phyloP scores from a whole-genome alignment of 2,888 invertebrate genomes.

The Melangyna quadrimaculata region DNA sequence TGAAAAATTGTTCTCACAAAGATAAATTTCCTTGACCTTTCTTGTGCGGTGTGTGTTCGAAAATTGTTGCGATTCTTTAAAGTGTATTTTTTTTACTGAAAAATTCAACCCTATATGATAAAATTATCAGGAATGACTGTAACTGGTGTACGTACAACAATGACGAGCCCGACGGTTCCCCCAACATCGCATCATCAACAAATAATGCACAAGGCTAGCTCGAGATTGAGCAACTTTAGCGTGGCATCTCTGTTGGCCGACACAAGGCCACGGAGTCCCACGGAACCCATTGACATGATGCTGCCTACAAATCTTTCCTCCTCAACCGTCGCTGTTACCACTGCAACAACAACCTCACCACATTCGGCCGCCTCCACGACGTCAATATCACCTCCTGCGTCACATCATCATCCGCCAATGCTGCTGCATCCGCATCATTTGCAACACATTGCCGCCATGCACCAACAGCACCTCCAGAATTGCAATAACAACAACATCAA shows the following conservation, averaged over 20 bases:
- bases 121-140: conserved; percentile 83
- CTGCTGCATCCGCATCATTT: conserved; percentile 60
- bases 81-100: conserved; percentile 21
- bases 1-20: background rate
- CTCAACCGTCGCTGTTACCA: conserved; percentile 74
- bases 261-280: conserved; percentile 83
- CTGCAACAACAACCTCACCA: conserved; percentile 79
- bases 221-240: conserved; percentile 89
- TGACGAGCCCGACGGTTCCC: conserved; percentile 84
- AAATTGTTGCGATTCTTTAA: background rate
- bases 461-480: conserved; percentile 72
- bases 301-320: conserved; percentile 74
- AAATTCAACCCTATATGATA: conserved; percentile 77
- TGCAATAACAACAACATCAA: conserved; percentile 73
- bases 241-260: conserved; percentile 94
- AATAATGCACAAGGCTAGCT: conserved; percentile 83
- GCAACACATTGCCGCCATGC: conserved; percentile 67
- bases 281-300: conserved; percentile 72
- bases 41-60: conserved; percentile 29
- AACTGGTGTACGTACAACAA: conserved; percentile 84
- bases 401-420: conserved; percentile 63
- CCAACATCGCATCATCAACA: conserved; percentile 79
- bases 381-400: conserved; percentile 79
- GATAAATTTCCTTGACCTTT: background rate
- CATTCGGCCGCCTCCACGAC: conserved; percentile 73